A percentile compares a stretch with the other conserved stretches of the same genome.
These are phyloP conservation scores for Hypena proboscidalis DNA, from an alignment of 2,888 invertebrate species.

Conservation along the genomic window DNA sequence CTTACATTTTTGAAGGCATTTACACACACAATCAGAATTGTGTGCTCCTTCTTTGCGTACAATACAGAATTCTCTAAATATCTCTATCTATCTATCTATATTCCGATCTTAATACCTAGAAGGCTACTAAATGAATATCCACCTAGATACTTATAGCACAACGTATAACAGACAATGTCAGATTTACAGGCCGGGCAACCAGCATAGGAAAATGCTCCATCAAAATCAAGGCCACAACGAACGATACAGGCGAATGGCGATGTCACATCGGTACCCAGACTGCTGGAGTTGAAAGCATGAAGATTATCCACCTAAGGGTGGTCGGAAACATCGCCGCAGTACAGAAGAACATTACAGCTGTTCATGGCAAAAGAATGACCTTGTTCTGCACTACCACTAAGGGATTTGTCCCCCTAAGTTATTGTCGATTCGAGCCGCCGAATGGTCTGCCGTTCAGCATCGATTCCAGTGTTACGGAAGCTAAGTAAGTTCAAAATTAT, in stretches of 20 bases:
- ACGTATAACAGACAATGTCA: too few relatives aligned
- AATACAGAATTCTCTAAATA: too few relatives aligned
- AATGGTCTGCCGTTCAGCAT: conserved; percentile 75
- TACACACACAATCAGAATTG: too few relatives aligned
- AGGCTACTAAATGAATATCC: too few relatives aligned
- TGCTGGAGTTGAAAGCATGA: conserved; percentile 61
- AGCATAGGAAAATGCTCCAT: conserved; percentile 70
- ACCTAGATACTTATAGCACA: too few relatives aligned
- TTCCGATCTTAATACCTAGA: too few relatives aligned
- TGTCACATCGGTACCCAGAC: conserved; percentile 74
- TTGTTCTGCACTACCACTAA: conserved; percentile 71
- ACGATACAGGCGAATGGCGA: conserved; percentile 74
- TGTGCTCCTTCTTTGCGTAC: too few relatives aligned
- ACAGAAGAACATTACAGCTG: conserved; percentile 54
- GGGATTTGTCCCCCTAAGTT: conserved; percentile 64
- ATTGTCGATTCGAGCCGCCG: conserved; percentile 81
- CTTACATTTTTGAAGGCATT: too few relatives aligned
- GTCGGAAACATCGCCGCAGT: conserved; percentile 69
- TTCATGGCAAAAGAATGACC: conserved; percentile 62
- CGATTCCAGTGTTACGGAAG: conserved; percentile 60
- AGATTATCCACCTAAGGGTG: conserved; percentile 63
- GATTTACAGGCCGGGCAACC: conserved; percentile 66
- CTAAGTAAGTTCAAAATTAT: conserved; percentile 59
- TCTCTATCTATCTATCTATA: too few relatives aligned
- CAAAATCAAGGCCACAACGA: conserved; percentile 53